Evolutionary conservation across 1,140 invertebrate species (phyloP), one percentile per base, ranked within the genome.

Genomic region (Eulimnadia texana): DNA sequence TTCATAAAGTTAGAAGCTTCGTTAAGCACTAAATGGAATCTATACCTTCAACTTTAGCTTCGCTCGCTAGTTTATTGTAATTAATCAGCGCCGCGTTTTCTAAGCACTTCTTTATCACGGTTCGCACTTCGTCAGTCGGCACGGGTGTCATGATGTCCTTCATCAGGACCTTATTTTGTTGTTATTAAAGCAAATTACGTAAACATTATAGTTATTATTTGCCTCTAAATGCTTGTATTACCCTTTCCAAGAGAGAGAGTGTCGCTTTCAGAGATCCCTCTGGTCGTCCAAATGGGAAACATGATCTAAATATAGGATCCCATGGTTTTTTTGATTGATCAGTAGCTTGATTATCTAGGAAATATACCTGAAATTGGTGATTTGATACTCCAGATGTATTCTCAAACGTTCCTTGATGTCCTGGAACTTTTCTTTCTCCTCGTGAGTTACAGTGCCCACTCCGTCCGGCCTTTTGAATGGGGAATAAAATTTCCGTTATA

Each of bases 101-200:
- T 62, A 99, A 78, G 73, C 94, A 95, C 63, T 90, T 93, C 72
- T 94, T 92, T 62, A 99, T 98, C 77, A 98, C 88, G 24, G 80
- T 80, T 66, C 95, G 79, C 1, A 99, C 94, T 76, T 99, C 96
- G 73, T 98, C 95, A 1, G 90, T 86, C 64, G 92, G 85, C 2
- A 97, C 93, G n/a, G 93, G 93, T 3, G 93, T 97, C 1, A 93
- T 91, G 61, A 95, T 91, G 72, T 99, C 96, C 73, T 99, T 99
- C 95, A 98, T 98, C 61, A 99, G 73, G 11, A 99, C 82, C 82
- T 84, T n/a, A n/a, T n/a, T n/a, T n/a, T n/a, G n/a, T n/a, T 58
- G 24, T 66, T 56, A 25, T 55, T 23, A 22, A 55, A 2, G 27
- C 1, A 55, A 10, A 52, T 11, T 23, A n/a, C 0, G 42, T n/a